Base-by-base conservation (phyloP, 2,797 vertebrate genomes). In the Microctenopoma steveboyesi region DNA sequence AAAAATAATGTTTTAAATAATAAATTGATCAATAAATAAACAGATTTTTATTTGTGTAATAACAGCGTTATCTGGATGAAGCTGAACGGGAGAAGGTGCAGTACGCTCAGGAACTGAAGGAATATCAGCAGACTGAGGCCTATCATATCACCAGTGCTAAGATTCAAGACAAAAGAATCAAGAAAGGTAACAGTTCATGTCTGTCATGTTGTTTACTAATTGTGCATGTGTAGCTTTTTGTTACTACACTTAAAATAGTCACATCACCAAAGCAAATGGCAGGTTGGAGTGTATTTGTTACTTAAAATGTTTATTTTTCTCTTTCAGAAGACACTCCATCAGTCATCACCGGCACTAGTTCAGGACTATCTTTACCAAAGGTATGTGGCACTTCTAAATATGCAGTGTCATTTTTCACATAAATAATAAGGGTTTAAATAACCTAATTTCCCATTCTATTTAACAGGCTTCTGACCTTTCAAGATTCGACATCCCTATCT, bases 91-190 rank as follows among this genome's bases (percentile, higher is more conserved):
- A 99, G 81, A 99, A 99, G 80, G 94, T 97, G 92, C 97, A 98
- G 86, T 99, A 99, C 58, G 96, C 97, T 61, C 95, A 95, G 82
- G 98, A 98, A 58, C 91, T 99, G 63, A 92, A 95, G 57, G 98
- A 98, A 0, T 99, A 99, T 84, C 98, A 99, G 89, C 97, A 98
- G 91, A 99, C 96, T 0, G 98, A 99, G 79, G 96, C 97, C 22
- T 99, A 93, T 86, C 97, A 98, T 87, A 95, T 99, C 93, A 98
- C 96, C 67, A 90, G 91, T 0, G 94, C 97, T 68, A 98, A 99
- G 87, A 96, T 99, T 73, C 97, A 98, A 69, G 97, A 98, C 83
- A 99, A 97, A 62, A 97, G 95, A 82, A 94, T 98, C 30, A 99
- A 98, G 82, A 98, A 97, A 94, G 97, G 98, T 98, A 51, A 86